A percentile compares a stretch with the other conserved stretches of the same genome.
These are phyloP conservation scores for Toxotes jaculatrix DNA, from an alignment of 2,113 vertebrate species.

Conservation along the genomic window DNA sequence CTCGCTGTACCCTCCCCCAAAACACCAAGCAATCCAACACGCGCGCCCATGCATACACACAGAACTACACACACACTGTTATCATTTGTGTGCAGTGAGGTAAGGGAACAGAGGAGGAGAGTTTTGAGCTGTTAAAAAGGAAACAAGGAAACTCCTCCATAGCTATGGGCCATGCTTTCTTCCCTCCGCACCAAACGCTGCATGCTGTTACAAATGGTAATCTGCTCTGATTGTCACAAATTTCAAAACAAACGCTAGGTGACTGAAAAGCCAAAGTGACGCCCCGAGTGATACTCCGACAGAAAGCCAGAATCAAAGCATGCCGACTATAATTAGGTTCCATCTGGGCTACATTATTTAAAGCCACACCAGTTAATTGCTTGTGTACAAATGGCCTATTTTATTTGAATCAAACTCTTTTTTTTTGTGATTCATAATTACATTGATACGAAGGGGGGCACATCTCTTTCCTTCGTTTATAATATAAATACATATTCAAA, in stretches of 20 bases:
- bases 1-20: constrained; percentile 17
- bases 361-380: constrained; percentile 85
- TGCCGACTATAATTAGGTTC: constrained; percentile 86
- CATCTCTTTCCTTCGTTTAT: constrained; percentile 74
- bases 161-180: constrained; percentile 82
- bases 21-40: constrained; percentile 22
- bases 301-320: constrained; percentile 84
- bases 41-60: not conserved
- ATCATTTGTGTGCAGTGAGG: constrained; percentile 73
- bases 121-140: constrained; percentile 75
- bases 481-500: constrained; percentile 76
- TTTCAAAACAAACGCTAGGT: constrained; percentile 85
- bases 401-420: constrained; percentile 84
- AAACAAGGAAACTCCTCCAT: constrained; percentile 78
- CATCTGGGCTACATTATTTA: constrained; percentile 86
- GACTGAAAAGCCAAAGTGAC: constrained; percentile 84
- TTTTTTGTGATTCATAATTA: constrained; percentile 82
- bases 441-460: constrained; percentile 77
- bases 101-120: constrained; percentile 68
- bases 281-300: constrained; percentile 81
- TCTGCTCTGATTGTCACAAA: constrained; percentile 84
- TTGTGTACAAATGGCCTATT: constrained; percentile 87
- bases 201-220: constrained; percentile 82
- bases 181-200: constrained; percentile 77
- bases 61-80: constrained; percentile 62